Percentiles rank a stretch among this genome's conserved stretches.
These are phyloP conservation scores for Panurus biarmicus DNA, from an alignment of 2,113 vertebrate genomes.

Conservation along the genomic window DNA sequence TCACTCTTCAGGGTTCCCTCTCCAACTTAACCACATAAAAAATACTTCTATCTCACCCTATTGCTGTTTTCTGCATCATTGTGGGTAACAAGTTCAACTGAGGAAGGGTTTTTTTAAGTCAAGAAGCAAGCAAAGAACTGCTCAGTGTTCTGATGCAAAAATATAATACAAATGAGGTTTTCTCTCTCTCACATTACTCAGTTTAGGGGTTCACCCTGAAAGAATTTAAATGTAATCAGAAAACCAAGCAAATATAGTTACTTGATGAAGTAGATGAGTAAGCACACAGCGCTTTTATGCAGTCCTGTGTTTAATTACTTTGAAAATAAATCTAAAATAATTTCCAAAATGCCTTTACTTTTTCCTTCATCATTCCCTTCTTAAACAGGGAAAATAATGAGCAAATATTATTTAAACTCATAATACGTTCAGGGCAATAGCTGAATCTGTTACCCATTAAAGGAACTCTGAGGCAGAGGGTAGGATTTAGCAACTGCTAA, in stretches of 20 bases:
- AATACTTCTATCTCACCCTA: neutral
- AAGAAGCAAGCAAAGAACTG: neutral
- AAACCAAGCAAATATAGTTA: neutral
- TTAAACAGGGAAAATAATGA: neutral
- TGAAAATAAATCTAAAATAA: neutral
- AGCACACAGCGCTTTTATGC: fast-evolving
- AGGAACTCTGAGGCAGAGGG: neutral
- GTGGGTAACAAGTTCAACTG: neutral
- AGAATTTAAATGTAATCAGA: neutral
- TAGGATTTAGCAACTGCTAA: neutral
- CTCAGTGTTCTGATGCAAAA: neutral
- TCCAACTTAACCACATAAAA: neutral
- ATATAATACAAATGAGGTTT: neutral
- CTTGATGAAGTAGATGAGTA: neutral
- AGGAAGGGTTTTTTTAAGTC: neutral
- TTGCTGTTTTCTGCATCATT: neutral
- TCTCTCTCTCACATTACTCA: neutral
- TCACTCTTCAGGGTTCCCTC: neutral
- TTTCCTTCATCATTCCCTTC: neutral
- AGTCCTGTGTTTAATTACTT: neutral
- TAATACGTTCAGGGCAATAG: neutral
- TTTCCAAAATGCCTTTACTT: neutral
- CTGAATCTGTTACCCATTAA: neutral
- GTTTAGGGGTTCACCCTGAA: neutral
- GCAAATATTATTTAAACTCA: neutral